These are phyloP conservation scores for Corydoras sp. DNA, from an alignment of 2,113 vertebrate species.

Conservation along the genomic window DNA sequence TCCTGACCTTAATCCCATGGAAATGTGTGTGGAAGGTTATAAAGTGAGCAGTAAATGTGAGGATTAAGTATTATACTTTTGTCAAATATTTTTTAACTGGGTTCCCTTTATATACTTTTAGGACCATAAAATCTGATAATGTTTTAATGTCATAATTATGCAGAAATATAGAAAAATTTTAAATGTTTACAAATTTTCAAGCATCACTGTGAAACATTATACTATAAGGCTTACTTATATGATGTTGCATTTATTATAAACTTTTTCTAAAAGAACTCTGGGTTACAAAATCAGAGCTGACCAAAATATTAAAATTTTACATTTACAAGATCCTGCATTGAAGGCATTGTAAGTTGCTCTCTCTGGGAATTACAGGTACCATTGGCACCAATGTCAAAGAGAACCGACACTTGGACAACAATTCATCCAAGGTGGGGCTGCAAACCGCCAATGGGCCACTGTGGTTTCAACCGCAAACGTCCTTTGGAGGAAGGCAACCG, in stretches of 20 bases:
- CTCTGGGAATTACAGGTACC: constrained; percentile 97
- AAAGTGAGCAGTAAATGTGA: no score
- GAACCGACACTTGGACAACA: constrained; percentile 87
- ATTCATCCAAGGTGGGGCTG: constrained; percentile 75
- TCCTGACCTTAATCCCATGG: no score
- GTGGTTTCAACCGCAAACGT: constrained; percentile 78
- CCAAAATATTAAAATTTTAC: constrained; percentile 98
- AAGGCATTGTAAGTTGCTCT: constrained; percentile 99
- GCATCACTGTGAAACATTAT: no score
- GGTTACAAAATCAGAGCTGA: constrained; percentile 90
- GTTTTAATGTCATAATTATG: no score
- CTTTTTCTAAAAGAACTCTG: constrained; percentile 64
- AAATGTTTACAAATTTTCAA: no score
- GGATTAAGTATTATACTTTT: no score
- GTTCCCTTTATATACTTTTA: no score
- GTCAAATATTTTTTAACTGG: no score
- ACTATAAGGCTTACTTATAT: neutral
- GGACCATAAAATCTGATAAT: no score
- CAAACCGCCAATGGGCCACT: constrained; percentile 76
- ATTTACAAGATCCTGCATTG: constrained; percentile 99
- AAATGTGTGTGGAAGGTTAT: no score
- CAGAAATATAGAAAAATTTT: no score
- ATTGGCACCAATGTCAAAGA: constrained; percentile 94
- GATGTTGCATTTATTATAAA: constrained; percentile 14
- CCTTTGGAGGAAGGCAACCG: constrained; percentile 91